A percentile compares a stretch with the other conserved stretches of the same genome.
phyloP scores from a whole-genome alignment of 2,113 vertebrate genomes.

The Scomber colias region DNA sequence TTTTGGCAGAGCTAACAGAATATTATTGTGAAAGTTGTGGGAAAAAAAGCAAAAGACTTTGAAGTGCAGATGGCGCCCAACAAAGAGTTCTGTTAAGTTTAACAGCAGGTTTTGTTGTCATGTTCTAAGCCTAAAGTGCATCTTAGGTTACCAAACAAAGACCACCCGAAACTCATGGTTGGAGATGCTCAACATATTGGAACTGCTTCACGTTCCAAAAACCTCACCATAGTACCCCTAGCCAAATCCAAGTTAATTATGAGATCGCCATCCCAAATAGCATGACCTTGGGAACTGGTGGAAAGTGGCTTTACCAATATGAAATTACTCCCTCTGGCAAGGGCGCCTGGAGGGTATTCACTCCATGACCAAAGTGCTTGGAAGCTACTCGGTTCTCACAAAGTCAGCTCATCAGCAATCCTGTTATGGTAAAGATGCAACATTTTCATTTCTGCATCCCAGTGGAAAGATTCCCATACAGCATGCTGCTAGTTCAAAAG shows the following conservation, averaged over 20 bases:
- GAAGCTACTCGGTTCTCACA: constrained; percentile 39
- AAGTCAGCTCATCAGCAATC: constrained; percentile 1
- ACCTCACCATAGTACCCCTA: constrained; percentile 48
- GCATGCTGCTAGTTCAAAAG: background rate
- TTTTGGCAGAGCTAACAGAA: constrained; percentile 42
- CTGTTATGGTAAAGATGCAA: constrained; percentile 14
- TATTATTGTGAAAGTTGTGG: constrained; percentile 42
- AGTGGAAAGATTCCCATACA: constrained; percentile 6
- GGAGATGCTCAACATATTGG: constrained; percentile 59
- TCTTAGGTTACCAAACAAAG: constrained; percentile 70
- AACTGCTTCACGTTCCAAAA: constrained; percentile 59
- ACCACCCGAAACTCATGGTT: constrained; percentile 43
- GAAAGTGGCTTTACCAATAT: constrained; percentile 63
- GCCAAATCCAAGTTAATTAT: constrained; percentile 77
- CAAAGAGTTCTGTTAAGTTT: constrained; percentile 44
- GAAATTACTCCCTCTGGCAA: constrained; percentile 44
- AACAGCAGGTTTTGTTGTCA: constrained; percentile 71
- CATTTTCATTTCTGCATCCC: constrained; percentile 34
- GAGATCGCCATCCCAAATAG: constrained; percentile 63
- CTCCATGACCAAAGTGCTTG: constrained; percentile 2
- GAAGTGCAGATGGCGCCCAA: constrained; percentile 67
- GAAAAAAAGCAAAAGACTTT: constrained; percentile 37
- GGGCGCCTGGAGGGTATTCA: constrained; percentile 15
- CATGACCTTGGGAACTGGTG: constrained; percentile 72
- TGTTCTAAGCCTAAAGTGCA: constrained; percentile 59